These are phyloP conservation scores for Ectemnius continuus DNA, from an alignment of 2,888 invertebrate genomes.

Conservation along the genomic window DNA sequence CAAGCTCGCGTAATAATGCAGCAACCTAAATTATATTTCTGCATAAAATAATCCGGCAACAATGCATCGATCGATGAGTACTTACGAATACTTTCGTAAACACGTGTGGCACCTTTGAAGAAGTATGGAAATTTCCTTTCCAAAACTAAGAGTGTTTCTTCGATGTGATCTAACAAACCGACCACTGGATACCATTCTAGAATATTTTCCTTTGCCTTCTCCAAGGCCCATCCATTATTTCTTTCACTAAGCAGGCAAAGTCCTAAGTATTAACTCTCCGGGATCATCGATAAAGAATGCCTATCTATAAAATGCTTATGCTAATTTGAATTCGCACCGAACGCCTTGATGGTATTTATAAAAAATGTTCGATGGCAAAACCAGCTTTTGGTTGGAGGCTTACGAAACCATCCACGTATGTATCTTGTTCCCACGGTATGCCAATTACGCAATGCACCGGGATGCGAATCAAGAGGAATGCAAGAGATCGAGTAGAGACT, in stretches of 20 bases:
- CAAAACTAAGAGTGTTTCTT: conserved; percentile 80
- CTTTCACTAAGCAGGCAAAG: conserved; percentile 73
- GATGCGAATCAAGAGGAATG: not conserved
- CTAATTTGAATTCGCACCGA: not conserved
- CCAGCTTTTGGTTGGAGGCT: not conserved
- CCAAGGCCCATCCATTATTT: conserved; percentile 80
- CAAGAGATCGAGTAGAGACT: not conserved
- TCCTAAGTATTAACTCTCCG: not conserved
- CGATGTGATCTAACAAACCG: conserved; percentile 81
- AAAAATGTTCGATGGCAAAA: not conserved
- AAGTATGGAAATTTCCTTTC: conserved; percentile 80
- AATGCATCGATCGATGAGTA: conserved; percentile 39
- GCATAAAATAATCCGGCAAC: not conserved
- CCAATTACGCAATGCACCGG: not conserved
- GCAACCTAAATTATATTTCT: conserved; percentile 5
- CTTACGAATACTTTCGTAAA: conserved; percentile 80
- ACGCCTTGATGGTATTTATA: not conserved
- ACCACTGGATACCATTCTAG: conserved; percentile 81
- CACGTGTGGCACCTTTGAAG: conserved; percentile 79
- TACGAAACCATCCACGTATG: not conserved
- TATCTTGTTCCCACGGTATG: conserved; percentile 1
- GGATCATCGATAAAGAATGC: not conserved
- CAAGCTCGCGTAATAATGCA: too few relatives aligned
- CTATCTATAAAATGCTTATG: too few relatives aligned
- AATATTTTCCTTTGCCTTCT: conserved; percentile 80